Percentiles rank a stretch among this genome's conserved stretches.
Evolutionary conservation across 1,140 invertebrate species (phyloP).

Genomic region (Carposina sasakii): DNA sequence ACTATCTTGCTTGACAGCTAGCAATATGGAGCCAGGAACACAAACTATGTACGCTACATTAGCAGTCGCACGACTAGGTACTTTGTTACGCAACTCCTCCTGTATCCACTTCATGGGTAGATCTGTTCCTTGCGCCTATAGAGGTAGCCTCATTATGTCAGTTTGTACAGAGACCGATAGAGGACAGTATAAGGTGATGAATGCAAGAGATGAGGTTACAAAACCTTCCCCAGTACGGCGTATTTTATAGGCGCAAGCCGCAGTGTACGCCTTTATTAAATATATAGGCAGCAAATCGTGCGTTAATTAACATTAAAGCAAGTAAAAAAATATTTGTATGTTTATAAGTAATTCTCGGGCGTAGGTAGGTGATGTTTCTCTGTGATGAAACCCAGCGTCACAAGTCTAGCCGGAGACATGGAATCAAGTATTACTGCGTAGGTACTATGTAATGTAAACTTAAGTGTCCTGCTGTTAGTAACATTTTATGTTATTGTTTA

Average conservation of each 20-base stretch:
- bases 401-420: constrained; percentile 52
- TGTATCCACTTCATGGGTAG: too few relatives aligned
- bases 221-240: constrained; percentile 41
- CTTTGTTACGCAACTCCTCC: too few relatives aligned
- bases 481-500: constrained; percentile 67
- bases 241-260: constrained; percentile 56
- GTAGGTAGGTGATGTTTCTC: constrained; percentile 52
- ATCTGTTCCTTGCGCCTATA: constrained; percentile 49
- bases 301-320: constrained; percentile 58
- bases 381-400: constrained; percentile 63
- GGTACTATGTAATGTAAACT: constrained; percentile 56
- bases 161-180: constrained; percentile 60
- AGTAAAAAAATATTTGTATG: constrained; percentile 52
- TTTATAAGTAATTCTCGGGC: constrained; percentile 52
- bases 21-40: too few relatives aligned
- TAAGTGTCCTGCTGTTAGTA: constrained; percentile 66
- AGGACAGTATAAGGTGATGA: constrained; percentile 61
- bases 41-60: too few relatives aligned
- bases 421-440: constrained; percentile 68
- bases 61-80: too few relatives aligned
- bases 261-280: constrained; percentile 46
- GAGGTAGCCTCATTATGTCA: constrained; percentile 57
- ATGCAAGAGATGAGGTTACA: constrained; percentile 52
- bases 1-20: too few relatives aligned
- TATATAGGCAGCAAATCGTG: constrained; percentile 55